Evolutionary conservation across 37 sponge, comb jelly and placozoan genomes (phyloP).

Genomic region (Lycopodina hypogea): DNA sequence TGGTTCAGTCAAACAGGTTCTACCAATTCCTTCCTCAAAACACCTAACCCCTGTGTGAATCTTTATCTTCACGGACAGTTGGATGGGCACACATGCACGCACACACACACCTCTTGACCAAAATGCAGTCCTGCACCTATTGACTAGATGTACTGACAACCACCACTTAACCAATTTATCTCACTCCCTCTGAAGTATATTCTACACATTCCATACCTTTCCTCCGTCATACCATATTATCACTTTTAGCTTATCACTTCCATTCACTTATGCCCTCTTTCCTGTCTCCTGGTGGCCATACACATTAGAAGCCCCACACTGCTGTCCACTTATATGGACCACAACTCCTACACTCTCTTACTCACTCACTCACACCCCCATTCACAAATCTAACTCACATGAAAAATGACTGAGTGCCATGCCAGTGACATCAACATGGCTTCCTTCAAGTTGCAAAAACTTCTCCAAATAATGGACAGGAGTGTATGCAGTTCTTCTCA

Average conservation of each 20-base stretch:
- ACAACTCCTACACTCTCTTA: background rate
- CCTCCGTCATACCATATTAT: too few relatives aligned
- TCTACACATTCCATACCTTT: too few relatives aligned
- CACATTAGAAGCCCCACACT: too few relatives aligned
- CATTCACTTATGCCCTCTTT: too few relatives aligned
- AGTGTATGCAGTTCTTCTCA: background rate
- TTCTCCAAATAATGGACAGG: slow-evolving; percentile 21
- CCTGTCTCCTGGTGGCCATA: too few relatives aligned
- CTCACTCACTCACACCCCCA: background rate
- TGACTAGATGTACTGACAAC: too few relatives aligned
- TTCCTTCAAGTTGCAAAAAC: slow-evolving; percentile 28
- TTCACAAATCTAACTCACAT: slow-evolving; percentile 5
- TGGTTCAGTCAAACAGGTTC: too few relatives aligned
- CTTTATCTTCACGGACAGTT: background rate
- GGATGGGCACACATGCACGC: background rate
- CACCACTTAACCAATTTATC: too few relatives aligned
- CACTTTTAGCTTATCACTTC: too few relatives aligned
- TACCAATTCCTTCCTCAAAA: too few relatives aligned
- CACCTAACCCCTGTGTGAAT: background rate
- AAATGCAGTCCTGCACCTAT: background rate
- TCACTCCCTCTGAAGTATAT: too few relatives aligned
- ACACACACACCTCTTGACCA: slow-evolving; percentile 15
- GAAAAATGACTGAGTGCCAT: slow-evolving; percentile 37
- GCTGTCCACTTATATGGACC: background rate
- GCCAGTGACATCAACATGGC: background rate